Percentiles rank a stretch among this genome's conserved stretches.
Evolutionary conservation across 2,113 vertebrate species (phyloP).

Genomic region (Neopipo cinnamomea): DNA sequence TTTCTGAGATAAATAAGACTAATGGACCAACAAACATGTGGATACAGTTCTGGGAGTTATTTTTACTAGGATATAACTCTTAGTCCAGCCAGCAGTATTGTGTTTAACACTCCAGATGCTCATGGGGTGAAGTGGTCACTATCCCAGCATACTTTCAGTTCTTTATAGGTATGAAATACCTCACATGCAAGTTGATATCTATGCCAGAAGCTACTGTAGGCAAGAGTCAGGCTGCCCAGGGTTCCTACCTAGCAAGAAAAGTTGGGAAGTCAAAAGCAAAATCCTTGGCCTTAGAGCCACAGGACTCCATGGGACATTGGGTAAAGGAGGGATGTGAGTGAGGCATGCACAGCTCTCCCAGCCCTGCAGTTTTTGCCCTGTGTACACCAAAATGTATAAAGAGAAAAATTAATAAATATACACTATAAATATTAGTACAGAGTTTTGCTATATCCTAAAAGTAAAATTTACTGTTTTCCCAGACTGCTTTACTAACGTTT

Average conservation of each 20-base stretch:
- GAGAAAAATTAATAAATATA: not conserved
- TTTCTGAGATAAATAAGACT: slow-evolving; percentile 31
- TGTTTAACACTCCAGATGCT: not conserved
- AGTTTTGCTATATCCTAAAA: not conserved
- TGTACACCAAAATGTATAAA: not conserved
- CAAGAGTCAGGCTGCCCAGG: not conserved
- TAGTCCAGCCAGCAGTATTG: not conserved
- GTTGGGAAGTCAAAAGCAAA: not conserved
- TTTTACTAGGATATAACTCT: not conserved
- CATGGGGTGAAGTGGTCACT: accelerated
- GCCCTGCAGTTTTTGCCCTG: not conserved
- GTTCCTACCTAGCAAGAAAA: not conserved
- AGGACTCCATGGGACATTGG: accelerated
- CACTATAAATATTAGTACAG: not conserved
- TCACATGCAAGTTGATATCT: not conserved
- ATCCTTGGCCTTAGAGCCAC: not conserved
- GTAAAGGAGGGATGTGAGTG: not conserved
- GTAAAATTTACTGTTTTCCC: not conserved
- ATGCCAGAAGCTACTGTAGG: not conserved
- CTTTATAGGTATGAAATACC: not conserved
- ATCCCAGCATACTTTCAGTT: not conserved
- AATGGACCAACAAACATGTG: not conserved
- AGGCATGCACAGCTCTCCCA: not conserved
- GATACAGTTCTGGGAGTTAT: not conserved
- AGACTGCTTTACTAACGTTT: not conserved